Base-by-base conservation (phyloP, 2,797 vertebrate species). In the Helostoma temminkii region DNA sequence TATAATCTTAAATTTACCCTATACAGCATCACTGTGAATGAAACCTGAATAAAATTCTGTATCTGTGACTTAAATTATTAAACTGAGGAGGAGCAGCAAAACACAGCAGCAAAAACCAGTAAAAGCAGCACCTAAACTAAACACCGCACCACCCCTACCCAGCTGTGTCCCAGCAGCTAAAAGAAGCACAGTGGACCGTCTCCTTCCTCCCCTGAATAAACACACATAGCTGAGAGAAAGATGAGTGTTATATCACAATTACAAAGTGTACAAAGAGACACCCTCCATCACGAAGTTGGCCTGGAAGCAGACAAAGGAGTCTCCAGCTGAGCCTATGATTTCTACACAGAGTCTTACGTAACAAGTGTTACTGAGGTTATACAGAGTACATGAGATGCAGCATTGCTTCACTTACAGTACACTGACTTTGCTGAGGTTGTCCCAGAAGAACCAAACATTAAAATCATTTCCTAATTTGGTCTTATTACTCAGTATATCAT, bases 311-410 rank as follows among this genome's bases (percentile, higher is more conserved):
- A 34, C 24, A 36, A 21, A 76, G 25, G 70, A 86, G 70, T 65
- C 74, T 78, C 41, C 10, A 15, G 28, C 48, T 58, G 62, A 74
- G 80, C 61, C 61, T 73, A 49, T 64, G 6, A 79, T 67, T 80
- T 85, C 77, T 55, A 58, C 68, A 75, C 72, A 78, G 69, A 18
- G 55, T 70, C n/a, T 89, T 88, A 80, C 45, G 69, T 75, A 89
- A 90, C 46, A 39, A 41, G 39, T 53, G 41, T 46, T 69, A 50
- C 19, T 78, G 42, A 55, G 41, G 43, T 63, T 65, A 75, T 25
- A 47, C 11, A 52, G 43, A 50, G 36, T 48, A 54, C 32, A 68
- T 19, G 43, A 32, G 39, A 66, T 39, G 43, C 18, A 49, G 28
- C n/a, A 41, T 4, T 46, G 25, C 34, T 59, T 58, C 18, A 5